Percentiles rank a stretch among this genome's conserved stretches.
These are phyloP conservation scores for Hydropotes inermis DNA, from an alignment of 2,113 vertebrate genomes.

Conservation along the genomic window DNA sequence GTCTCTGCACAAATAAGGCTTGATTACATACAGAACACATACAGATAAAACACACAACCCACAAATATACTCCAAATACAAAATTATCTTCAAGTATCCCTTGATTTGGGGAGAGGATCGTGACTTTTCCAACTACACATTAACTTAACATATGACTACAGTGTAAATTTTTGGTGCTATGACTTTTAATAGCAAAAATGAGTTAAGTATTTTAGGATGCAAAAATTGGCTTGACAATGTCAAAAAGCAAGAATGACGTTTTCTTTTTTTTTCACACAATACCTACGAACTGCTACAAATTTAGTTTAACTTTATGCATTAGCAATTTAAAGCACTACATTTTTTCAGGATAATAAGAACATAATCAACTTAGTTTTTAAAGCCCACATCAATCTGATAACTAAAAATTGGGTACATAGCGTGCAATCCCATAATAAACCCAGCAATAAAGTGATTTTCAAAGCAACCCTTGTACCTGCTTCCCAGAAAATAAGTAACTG, in stretches of 20 bases:
- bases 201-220: slow-evolving; percentile 2
- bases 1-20: not conserved
- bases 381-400: slow-evolving; percentile 67
- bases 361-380: slow-evolving; percentile 53
- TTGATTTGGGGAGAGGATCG: not conserved
- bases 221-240: slow-evolving; percentile 60
- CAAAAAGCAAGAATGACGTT: slow-evolving; percentile 34
- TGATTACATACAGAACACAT: slow-evolving; percentile 19
- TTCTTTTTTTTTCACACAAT: slow-evolving; percentile 25
- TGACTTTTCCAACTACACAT: not conserved
- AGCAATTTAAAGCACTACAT: slow-evolving; percentile 39
- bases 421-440: slow-evolving; percentile 78
- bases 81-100: slow-evolving; percentile 27
- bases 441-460: slow-evolving; percentile 77
- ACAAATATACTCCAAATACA: slow-evolving; percentile 50
- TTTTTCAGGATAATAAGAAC: slow-evolving; percentile 26
- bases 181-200: slow-evolving; percentile 27
- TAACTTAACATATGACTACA: slow-evolving; percentile 15
- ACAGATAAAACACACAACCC: slow-evolving; percentile 27
- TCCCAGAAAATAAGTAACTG: slow-evolving; percentile 71
- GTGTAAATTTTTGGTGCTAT: not conserved
- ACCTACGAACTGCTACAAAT: slow-evolving; percentile 17
- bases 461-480: slow-evolving; percentile 85
- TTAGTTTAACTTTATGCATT: slow-evolving; percentile 32
- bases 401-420: slow-evolving; percentile 76